Evolutionary conservation across 2,797 vertebrate genomes (phyloP).

Genomic region (Tachyglossus aculeatus): DNA sequence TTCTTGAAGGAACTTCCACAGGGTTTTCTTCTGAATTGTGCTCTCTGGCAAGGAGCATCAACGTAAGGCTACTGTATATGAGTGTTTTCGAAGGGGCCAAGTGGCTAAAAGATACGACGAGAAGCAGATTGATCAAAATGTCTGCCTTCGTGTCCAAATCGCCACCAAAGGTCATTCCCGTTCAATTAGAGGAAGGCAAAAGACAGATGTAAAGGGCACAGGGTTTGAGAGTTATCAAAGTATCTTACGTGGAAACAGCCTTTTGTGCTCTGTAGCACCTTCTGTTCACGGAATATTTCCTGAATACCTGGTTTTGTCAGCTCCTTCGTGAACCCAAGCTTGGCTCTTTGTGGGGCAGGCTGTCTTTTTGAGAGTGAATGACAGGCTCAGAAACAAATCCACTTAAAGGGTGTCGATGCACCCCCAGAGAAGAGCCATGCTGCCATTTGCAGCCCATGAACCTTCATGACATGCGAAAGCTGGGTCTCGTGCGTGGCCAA

Average conservation of each 20-base stretch:
- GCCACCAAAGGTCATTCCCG: not conserved
- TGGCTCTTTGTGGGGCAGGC: constrained; percentile 47
- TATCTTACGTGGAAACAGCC: constrained; percentile 27
- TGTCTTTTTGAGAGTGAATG: constrained; percentile 58
- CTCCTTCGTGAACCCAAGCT: constrained; percentile 59
- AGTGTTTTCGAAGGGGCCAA: not conserved
- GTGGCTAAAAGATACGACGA: constrained; percentile 9
- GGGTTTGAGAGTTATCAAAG: constrained; percentile 13
- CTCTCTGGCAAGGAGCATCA: too few relatives aligned
- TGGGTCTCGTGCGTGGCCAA: constrained; percentile 23
- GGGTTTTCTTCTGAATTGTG: not conserved
- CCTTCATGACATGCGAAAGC: not conserved
- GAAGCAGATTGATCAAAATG: constrained; percentile 37
- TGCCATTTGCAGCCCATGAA: constrained; percentile 32
- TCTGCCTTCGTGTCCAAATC: constrained; percentile 19
- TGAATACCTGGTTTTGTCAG: constrained; percentile 67
- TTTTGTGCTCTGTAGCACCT: constrained; percentile 2
- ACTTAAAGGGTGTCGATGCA: constrained; percentile 11
- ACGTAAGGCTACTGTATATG: not conserved
- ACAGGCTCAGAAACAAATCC: constrained; percentile 57
- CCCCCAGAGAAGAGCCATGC: constrained; percentile 58
- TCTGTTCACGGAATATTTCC: constrained; percentile 51
- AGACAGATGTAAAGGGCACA: constrained; percentile 4
- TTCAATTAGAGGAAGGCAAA: not conserved
- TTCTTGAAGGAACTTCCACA: not conserved